Percentiles rank a stretch among this genome's conserved stretches.
Evolutionary conservation across 2,888 invertebrate genomes (phyloP).

Genomic region (Apoderus coryli): DNA sequence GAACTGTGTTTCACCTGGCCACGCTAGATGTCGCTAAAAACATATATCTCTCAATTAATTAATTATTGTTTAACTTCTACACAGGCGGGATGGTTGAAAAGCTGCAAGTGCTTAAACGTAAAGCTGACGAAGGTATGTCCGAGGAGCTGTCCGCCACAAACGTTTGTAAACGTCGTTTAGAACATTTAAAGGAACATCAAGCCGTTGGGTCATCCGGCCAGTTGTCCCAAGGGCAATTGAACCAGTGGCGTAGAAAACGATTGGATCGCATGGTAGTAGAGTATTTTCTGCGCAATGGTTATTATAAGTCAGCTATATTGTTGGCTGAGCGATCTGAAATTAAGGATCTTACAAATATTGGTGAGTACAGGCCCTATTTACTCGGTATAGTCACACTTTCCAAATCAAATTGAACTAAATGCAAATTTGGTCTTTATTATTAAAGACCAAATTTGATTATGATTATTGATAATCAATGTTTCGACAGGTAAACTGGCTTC

Average conservation of each 20-base stretch:
- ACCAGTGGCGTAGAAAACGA: slow-evolving; percentile 73
- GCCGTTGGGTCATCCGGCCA: slow-evolving; percentile 1
- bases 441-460: too few relatives aligned
- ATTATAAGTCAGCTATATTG: slow-evolving; percentile 85
- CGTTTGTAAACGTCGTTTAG: slow-evolving; percentile 82
- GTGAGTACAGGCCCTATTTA: too few relatives aligned
- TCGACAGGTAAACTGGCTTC: too few relatives aligned
- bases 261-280: slow-evolving; percentile 94
- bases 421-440: too few relatives aligned
- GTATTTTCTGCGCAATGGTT: slow-evolving; percentile 87
- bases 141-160: slow-evolving; percentile 85
- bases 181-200: slow-evolving; percentile 65
- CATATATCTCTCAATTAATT: too few relatives aligned
- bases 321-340: slow-evolving; percentile 69
- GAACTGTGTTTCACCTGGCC: too few relatives aligned
- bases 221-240: slow-evolving; percentile 28
- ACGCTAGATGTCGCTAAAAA: too few relatives aligned
- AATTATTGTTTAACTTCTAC: too few relatives aligned
- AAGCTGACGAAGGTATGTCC: slow-evolving; percentile 84
- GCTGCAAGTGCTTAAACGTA: slow-evolving; percentile 78
- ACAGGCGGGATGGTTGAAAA: slow-evolving; percentile 73
- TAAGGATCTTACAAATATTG: slow-evolving; percentile 83
- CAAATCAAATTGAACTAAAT: too few relatives aligned
- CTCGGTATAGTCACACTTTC: too few relatives aligned
- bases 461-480: too few relatives aligned